A percentile compares a stretch with the other conserved stretches of the same genome.
phyloP scores from a whole-genome alignment of 2,888 invertebrate species.

The Iphiclides podalirius region DNA sequence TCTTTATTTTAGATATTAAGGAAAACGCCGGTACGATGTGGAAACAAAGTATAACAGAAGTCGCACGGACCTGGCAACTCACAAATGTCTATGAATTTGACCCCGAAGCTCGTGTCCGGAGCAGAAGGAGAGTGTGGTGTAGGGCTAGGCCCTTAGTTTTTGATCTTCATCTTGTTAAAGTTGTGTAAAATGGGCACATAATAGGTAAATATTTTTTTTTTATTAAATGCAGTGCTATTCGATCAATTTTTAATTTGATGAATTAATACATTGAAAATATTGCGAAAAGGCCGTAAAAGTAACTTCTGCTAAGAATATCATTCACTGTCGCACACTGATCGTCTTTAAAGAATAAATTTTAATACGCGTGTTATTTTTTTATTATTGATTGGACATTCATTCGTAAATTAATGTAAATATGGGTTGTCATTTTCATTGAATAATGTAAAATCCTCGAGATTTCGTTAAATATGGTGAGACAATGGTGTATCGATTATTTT shows the following conservation, averaged over 20 bases:
- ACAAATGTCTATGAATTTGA: constrained; percentile 77
- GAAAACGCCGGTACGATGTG: constrained; percentile 13
- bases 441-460: constrained; percentile 48
- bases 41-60: constrained; percentile 17
- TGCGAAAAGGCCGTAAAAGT: constrained; percentile 52
- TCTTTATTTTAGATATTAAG: constrained; percentile 10
- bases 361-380: constrained; percentile 55
- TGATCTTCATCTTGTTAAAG: constrained; percentile 68
- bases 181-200: constrained; percentile 79
- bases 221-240: constrained; percentile 33
- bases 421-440: constrained; percentile 38
- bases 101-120: constrained; percentile 79
- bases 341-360: constrained; percentile 58
- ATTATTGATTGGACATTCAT: constrained; percentile 27
- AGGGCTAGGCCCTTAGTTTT: constrained; percentile 77
- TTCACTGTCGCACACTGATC: constrained; percentile 68
- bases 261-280: constrained; percentile 54
- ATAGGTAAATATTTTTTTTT: constrained; percentile 70
- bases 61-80: constrained; percentile 56
- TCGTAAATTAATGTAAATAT: constrained; percentile 3
- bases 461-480: constrained; percentile 75
- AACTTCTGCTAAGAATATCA: constrained; percentile 74
- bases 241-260: constrained; percentile 25
- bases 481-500: constrained; percentile 81
- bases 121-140: constrained; percentile 74